Evolutionary conservation across 2,888 invertebrate genomes (phyloP).

Genomic region (Rambutsinella grinnellia): DNA sequence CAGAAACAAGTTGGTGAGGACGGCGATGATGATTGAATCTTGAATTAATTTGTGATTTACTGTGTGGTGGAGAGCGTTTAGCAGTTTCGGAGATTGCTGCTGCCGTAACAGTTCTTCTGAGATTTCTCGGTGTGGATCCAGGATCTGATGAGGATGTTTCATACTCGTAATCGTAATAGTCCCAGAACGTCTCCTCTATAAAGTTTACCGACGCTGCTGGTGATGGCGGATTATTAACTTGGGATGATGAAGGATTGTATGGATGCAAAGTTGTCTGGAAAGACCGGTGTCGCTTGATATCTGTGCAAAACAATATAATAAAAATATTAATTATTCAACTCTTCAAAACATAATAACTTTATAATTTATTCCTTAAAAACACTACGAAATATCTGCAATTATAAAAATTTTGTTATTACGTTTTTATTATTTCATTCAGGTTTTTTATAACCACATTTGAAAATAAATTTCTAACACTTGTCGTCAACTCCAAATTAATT

Average conservation of each 20-base stretch:
- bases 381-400: too few relatives aligned
- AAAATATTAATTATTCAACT: too few relatives aligned
- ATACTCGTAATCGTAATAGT: slow-evolving; percentile 66
- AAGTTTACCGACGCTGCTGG: slow-evolving; percentile 65
- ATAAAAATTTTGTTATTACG: too few relatives aligned
- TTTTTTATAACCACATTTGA: too few relatives aligned
- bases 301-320: slow-evolving; percentile 29
- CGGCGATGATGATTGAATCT: slow-evolving; percentile 6
- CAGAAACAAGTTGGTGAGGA: neutral
- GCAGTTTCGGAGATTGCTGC: slow-evolving; percentile 32
- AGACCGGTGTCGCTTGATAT: slow-evolving; percentile 61
- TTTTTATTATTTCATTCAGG: too few relatives aligned
- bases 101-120: slow-evolving; percentile 28
- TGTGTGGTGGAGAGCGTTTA: slow-evolving; percentile 20
- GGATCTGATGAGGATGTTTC: slow-evolving; percentile 54
- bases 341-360: too few relatives aligned
- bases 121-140: slow-evolving; percentile 48
- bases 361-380: too few relatives aligned
- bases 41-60: too few relatives aligned
- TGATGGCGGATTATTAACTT: slow-evolving; percentile 49
- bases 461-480: too few relatives aligned
- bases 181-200: slow-evolving; percentile 66
- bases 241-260: slow-evolving; percentile 54
- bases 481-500: too few relatives aligned
- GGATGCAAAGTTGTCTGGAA: slow-evolving; percentile 66